Percentiles rank a stretch among this genome's conserved stretches.
Evolutionary conservation across 1,140 invertebrate genomes (phyloP).

Genomic region (Melanaphis sacchari): DNA sequence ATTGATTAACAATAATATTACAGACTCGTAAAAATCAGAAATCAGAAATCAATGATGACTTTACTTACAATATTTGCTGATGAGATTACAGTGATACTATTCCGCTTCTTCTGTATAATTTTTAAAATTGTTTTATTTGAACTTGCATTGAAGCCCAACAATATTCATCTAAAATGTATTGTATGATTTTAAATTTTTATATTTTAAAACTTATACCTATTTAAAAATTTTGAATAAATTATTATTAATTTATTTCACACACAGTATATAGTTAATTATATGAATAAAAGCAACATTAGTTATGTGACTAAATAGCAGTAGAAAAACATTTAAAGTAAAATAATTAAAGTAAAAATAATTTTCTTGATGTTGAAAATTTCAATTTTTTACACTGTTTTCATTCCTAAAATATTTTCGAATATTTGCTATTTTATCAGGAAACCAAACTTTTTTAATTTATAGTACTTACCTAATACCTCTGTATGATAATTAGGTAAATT

Average conservation of each 20-base stretch:
- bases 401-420: neutral
- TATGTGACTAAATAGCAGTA: neutral
- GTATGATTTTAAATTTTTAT: neutral
- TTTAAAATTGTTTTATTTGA: neutral
- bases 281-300: neutral
- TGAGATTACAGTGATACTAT: neutral
- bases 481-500: neutral
- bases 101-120: neutral
- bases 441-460: neutral
- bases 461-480: neutral
- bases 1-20: neutral
- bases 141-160: neutral
- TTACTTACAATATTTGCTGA: neutral
- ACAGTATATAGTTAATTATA: neutral
- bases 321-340: neutral
- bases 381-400: neutral
- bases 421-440: neutral
- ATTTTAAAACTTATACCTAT: neutral
- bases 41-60: neutral
- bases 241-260: neutral
- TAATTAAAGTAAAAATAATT: neutral
- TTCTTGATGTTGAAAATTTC: neutral
- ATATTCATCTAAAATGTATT: neutral
- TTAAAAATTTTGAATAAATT: neutral
- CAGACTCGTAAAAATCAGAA: neutral